Evolutionary conservation across 2,113 vertebrate species (phyloP).

Genomic region (Epinephelus lanceolatus): DNA sequence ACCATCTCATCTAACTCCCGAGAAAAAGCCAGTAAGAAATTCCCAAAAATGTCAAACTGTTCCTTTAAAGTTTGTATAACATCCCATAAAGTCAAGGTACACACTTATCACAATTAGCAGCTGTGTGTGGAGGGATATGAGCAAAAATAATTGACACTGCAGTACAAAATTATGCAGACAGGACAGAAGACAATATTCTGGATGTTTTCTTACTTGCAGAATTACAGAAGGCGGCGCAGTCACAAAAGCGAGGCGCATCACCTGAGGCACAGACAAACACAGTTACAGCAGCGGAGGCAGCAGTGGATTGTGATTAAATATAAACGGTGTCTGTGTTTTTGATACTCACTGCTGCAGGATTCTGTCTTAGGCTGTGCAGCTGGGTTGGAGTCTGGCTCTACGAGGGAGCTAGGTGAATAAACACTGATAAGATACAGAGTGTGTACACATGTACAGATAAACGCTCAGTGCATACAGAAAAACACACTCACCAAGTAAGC

Average conservation of each 20-base stretch:
- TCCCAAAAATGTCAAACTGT: neutral
- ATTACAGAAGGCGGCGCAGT: conserved; percentile 62
- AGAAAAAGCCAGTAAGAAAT: neutral
- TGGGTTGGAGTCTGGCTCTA: conserved; percentile 4
- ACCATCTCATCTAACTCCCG: neutral
- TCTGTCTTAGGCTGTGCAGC: neutral
- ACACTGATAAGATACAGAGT: neutral
- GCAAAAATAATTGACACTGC: neutral
- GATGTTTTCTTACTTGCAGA: conserved; percentile 46
- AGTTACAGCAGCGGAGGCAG: conserved; percentile 7
- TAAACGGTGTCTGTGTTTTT: neutral
- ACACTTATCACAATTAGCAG: neutral
- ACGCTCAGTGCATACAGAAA: neutral
- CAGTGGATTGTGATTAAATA: neutral
- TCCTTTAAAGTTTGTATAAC: neutral
- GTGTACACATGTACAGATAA: neutral
- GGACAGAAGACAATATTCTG: neutral
- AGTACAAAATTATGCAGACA: neutral
- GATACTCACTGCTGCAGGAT: conserved; percentile 53
- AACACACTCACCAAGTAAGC: conserved; percentile 71
- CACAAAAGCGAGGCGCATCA: conserved; percentile 33
- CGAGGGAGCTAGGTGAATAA: conserved; percentile 38
- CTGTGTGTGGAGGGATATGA: neutral
- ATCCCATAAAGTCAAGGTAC: neutral
- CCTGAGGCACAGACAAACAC: conserved; percentile 38